These are phyloP conservation scores for Lichenostomus cassidix DNA, from an alignment of 2,113 vertebrate species.

Conservation along the genomic window DNA sequence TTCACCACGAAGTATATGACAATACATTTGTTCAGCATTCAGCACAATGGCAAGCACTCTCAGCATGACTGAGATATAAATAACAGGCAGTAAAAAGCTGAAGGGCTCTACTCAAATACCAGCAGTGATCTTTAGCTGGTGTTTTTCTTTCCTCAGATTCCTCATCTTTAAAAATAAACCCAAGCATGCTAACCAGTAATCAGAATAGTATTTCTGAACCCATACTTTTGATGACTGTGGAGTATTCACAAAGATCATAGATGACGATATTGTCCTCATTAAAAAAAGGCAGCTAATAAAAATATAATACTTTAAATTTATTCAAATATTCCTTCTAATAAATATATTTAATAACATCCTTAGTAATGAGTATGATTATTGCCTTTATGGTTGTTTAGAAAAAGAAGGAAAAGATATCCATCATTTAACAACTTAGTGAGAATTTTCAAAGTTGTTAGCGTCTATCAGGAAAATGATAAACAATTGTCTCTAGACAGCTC, in stretches of 20 bases:
- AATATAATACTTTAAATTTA: not conserved
- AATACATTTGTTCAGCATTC: not conserved
- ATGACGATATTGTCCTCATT: not conserved
- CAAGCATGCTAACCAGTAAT: not conserved
- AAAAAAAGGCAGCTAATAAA: not conserved
- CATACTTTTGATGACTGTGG: not conserved
- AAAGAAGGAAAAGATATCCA: conserved; percentile 13
- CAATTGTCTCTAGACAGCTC: conserved; percentile 17
- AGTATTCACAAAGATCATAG: not conserved
- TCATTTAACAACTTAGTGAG: conserved; percentile 40
- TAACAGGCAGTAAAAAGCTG: conserved; percentile 35
- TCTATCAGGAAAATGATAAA: conserved; percentile 48
- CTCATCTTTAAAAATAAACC: conserved; percentile 27
- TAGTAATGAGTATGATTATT: not conserved
- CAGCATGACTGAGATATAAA: conserved; percentile 26
- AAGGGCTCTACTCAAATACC: not conserved
- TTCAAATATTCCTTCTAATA: not conserved
- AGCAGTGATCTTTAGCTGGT: conserved; percentile 3
- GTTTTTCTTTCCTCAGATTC: not conserved
- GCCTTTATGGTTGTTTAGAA: not conserved
- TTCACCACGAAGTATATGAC: not conserved
- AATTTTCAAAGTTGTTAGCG: conserved; percentile 56
- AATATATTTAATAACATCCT: conserved; percentile 8
- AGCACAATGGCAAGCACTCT: conserved; percentile 6
- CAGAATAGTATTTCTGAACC: not conserved